Evolutionary conservation across 1,140 invertebrate genomes (phyloP), one percentile per base, ranked within the genome.

Genomic region (Dendrolimus punctatus): DNA sequence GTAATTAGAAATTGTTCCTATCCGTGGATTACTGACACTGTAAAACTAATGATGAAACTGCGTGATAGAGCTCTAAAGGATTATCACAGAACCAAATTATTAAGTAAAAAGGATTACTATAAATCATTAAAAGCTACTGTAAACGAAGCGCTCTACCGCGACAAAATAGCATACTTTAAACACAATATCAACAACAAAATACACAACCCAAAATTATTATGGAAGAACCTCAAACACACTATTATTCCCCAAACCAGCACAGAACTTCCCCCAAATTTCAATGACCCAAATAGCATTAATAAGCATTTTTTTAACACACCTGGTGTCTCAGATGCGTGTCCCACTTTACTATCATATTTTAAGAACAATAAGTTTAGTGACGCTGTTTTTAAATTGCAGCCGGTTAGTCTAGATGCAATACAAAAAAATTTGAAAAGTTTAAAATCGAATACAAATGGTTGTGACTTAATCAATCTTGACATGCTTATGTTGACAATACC

Each of bases 91-190:
- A 41, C 10, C 5, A 52, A 48, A 40, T 39, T 6, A 4, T 41
- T 52, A 39, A n/a, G 9, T 8, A 51, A 60, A 49, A 60, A 58
- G 48, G 37, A 50, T 7, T 66, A 61, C 23, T 68, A 61, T 41
- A 52, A 56, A 6, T 5, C 41, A 3, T 36, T 69, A 23, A 70
- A 66, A 49, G 8, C 8, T 6, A n/a, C 43, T n/a, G 61, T 62
- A 5, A 52, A 43, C 10, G 10, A 6, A 0, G 46, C 57, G 6
- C 7, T 64, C 7, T 45, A 51, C 8, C 36, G n/a, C 6, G 63
- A 69, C 47, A 69, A 66, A 48, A n/a, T 10, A 2, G 63, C 59
- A 8, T 69, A 57, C 40, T 69, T 69, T 53, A 54, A 53, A 41
- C 23, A 56, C 8, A n/a, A n/a, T n/a, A n/a, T n/a, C n/a, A n/a